Percentiles rank a stretch among this genome's conserved stretches.
These are phyloP conservation scores for Columba janthina DNA, from an alignment of 2,113 vertebrate species.

Conservation along the genomic window DNA sequence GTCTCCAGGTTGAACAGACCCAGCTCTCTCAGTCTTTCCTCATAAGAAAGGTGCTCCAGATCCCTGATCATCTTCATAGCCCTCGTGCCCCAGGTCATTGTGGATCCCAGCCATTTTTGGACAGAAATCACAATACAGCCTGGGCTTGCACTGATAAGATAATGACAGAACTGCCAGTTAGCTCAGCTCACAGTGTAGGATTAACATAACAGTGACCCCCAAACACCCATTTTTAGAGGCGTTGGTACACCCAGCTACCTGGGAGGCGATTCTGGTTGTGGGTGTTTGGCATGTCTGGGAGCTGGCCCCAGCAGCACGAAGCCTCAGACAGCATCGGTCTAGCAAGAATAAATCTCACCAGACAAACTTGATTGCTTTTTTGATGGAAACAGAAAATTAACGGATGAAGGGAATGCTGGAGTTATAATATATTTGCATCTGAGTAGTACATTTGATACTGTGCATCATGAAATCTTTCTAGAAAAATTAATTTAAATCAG, in stretches of 20 bases:
- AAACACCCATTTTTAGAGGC: background rate
- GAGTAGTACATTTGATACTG: slow-evolving; percentile 36
- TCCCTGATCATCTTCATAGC: too few species aligned
- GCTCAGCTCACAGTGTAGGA: background rate
- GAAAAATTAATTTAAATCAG: slow-evolving; percentile 61
- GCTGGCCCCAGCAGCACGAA: background rate
- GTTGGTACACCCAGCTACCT: background rate
- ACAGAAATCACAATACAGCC: background rate
- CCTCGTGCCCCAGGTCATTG: background rate
- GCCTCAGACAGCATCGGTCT: accelerated
- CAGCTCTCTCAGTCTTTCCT: too few species aligned
- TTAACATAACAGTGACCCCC: background rate
- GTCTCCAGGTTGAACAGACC: too few species aligned
- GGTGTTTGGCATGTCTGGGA: background rate
- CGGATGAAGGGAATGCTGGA: background rate
- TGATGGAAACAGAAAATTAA: slow-evolving; percentile 61
- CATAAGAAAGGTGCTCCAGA: too few species aligned
- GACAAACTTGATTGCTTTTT: slow-evolving; percentile 57
- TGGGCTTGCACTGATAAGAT: background rate
- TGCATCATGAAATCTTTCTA: slow-evolving; percentile 48
- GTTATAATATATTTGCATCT: slow-evolving; percentile 44
- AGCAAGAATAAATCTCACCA: slow-evolving; percentile 45
- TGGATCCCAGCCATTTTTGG: background rate
- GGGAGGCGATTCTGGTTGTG: background rate
- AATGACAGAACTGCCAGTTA: background rate